Conservation (phyloP, 2,888 invertebrate genomes). For the Pollenia angustigena region DNA sequence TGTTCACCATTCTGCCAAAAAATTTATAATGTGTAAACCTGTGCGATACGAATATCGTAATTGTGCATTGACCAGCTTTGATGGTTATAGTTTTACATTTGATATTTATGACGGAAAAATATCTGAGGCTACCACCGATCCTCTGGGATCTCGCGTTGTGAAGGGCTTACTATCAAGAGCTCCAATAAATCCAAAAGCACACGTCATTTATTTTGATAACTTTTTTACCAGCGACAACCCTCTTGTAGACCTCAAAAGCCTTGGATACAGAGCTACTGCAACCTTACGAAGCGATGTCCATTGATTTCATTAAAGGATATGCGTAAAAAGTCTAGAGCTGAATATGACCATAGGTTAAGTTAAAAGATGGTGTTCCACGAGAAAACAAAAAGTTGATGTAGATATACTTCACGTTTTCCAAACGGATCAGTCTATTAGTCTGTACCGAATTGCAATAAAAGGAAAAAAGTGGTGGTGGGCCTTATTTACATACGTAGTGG, state of each 20-base stretch:
- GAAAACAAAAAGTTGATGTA: no score
- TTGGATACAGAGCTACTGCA: constrained; percentile 31
- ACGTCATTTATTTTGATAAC: constrained; percentile 25
- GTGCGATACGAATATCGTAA: constrained; percentile 26
- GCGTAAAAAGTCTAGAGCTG: no score
- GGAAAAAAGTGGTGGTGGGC: no score
- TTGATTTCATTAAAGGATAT: constrained; percentile 30
- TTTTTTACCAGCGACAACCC: constrained; percentile 23
- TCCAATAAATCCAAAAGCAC: not conserved
- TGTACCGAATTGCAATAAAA: no score
- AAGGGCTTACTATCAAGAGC: not conserved
- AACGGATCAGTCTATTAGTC: no score
- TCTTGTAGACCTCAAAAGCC: not conserved
- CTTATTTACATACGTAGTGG: no score
- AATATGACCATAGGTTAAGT: no score
- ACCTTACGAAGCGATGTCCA: constrained; percentile 23
- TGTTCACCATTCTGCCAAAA: constrained; percentile 35
- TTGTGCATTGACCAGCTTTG: constrained; percentile 2
- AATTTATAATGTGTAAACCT: constrained; percentile 42
- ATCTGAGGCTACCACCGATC: no score
- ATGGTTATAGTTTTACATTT: constrained; percentile 19
- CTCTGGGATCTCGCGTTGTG: constrained; percentile 12
- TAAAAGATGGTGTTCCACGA: no score
- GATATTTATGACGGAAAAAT: constrained; percentile 16
- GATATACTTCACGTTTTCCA: no score